phyloP scores from a whole-genome alignment of 2,888 invertebrate species.

The Hedya salicella region DNA sequence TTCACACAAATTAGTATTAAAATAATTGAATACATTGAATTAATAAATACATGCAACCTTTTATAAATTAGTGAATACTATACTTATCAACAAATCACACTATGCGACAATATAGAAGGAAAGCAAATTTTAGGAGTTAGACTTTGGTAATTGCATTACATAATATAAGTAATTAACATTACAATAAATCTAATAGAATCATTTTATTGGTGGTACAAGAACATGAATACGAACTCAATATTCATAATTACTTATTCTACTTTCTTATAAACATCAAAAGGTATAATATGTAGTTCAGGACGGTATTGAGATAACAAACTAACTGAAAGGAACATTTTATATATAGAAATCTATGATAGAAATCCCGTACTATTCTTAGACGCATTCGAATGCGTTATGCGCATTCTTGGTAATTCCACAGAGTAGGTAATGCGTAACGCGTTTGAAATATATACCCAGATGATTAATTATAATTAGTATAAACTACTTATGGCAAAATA shows the following conservation, averaged over 20 bases:
- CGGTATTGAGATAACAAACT: neutral
- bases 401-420: constrained; percentile 6
- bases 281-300: neutral
- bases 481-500: constrained; percentile 20
- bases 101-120: constrained; percentile 44
- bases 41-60: constrained; percentile 6
- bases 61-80: neutral
- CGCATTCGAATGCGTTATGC: constrained; percentile 9
- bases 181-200: constrained; percentile 9
- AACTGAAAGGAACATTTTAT: constrained; percentile 2
- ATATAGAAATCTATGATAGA: neutral
- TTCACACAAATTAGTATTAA: neutral
- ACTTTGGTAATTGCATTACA: constrained; percentile 59
- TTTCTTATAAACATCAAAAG: neutral
- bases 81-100: constrained; percentile 14
- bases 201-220: constrained; percentile 32
- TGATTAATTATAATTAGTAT: constrained; percentile 1
- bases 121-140: constrained; percentile 21
- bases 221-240: neutral
- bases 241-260: neutral
- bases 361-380: constrained; percentile 8
- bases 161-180: constrained; percentile 2
- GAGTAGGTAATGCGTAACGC: neutral
- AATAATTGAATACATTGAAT: neutral
- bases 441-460: constrained; percentile 1